A percentile compares a stretch with the other conserved stretches of the same genome.
These are phyloP conservation scores for Cyprinodon tularosa DNA, from an alignment of 2,113 vertebrate genomes.

Conservation along the genomic window DNA sequence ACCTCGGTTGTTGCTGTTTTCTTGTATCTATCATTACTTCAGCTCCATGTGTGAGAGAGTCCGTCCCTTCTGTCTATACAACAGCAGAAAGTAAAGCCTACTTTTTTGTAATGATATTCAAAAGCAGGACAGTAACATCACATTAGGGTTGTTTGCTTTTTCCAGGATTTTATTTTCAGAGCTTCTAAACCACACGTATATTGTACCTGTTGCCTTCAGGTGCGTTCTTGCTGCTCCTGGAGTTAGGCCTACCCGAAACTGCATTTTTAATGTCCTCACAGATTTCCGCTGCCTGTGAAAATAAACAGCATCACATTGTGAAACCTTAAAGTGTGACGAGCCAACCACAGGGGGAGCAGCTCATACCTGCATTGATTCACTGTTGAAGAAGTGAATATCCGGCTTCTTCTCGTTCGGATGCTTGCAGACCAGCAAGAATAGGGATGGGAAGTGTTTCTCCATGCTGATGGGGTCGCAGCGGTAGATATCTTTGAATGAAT, in stretches of 20 bases:
- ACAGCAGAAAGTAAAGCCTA: neutral
- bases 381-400: conserved; percentile 86
- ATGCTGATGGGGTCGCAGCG: conserved; percentile 80
- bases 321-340: conserved; percentile 29
- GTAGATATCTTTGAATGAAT: conserved; percentile 73
- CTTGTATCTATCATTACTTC: too few relatives aligned
- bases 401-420: conserved; percentile 76
- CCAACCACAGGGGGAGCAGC: neutral
- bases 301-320: conserved; percentile 25
- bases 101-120: neutral
- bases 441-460: conserved; percentile 71
- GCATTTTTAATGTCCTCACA: conserved; percentile 78
- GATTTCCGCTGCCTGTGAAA: conserved; percentile 80
- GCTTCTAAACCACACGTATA: conserved; percentile 1
- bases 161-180: neutral
- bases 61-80: neutral
- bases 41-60: neutral
- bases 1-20: conserved; percentile 1
- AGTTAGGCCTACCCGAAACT: conserved; percentile 69
- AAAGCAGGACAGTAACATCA: neutral
- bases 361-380: conserved; percentile 81
- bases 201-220: conserved; percentile 77
- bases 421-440: conserved; percentile 85
- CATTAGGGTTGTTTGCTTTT: neutral
- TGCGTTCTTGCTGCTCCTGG: conserved; percentile 54